Conservation (phyloP, 2,888 invertebrate species). For the Lamproptera curius region DNA sequence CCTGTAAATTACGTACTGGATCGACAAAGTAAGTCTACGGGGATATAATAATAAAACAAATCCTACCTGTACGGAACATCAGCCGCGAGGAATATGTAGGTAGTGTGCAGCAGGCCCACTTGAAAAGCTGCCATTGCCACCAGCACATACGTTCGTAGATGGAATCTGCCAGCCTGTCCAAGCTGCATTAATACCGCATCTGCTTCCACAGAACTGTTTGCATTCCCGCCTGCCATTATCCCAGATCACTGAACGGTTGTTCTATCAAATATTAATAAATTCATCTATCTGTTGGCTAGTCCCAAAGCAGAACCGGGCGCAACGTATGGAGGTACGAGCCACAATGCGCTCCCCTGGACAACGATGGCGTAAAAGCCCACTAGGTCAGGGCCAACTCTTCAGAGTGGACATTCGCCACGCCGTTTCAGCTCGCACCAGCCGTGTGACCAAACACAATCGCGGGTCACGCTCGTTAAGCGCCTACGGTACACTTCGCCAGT, state of each 20-base stretch:
- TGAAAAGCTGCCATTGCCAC: slow-evolving; percentile 66
- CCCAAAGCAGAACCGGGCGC: too few species aligned
- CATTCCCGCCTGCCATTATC: too few species aligned
- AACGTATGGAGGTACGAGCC: not conserved
- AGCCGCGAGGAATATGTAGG: slow-evolving; percentile 78
- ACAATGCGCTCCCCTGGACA: slow-evolving; percentile 12
- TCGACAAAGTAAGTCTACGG: too few species aligned
- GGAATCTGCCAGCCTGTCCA: slow-evolving; percentile 57
- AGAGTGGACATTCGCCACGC: not conserved
- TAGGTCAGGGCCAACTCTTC: slow-evolving; percentile 4
- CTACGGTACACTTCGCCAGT: too few species aligned
- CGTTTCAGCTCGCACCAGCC: not conserved
- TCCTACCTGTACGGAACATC: slow-evolving; percentile 74
- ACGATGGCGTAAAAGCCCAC: slow-evolving; percentile 9
- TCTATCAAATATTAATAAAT: too few species aligned
- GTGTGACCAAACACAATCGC: not conserved
- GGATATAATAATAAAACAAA: not conserved
- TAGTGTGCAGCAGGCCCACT: slow-evolving; percentile 74
- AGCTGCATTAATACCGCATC: slow-evolving; percentile 45
- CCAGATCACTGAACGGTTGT: too few species aligned
- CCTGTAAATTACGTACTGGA: too few species aligned
- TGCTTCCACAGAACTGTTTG: slow-evolving; percentile 44
- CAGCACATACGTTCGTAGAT: slow-evolving; percentile 44
- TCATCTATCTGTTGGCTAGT: too few species aligned
- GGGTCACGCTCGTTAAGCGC: not conserved